Conservation (phyloP, 2,797 vertebrate genomes). For the Podarcis lilfordi region DNA sequence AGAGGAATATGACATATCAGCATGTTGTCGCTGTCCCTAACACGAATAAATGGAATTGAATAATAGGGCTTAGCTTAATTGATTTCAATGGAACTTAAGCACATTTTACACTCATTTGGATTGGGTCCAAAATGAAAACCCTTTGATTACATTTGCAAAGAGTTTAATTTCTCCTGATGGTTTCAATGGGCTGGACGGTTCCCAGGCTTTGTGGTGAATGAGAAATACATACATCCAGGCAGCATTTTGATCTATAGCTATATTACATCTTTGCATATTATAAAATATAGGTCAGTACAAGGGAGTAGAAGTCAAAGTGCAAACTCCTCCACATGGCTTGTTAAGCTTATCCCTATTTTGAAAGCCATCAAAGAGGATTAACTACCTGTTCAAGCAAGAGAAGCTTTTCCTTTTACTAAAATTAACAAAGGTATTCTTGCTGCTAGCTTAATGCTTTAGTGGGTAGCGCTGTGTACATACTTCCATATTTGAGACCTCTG, state of each 20-base stretch:
- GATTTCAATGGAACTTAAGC: not conserved
- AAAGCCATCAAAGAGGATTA: constrained; percentile 67
- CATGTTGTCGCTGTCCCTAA: not conserved
- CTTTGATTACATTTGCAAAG: not conserved
- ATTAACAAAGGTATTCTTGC: constrained; percentile 55
- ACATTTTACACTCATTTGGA: not conserved
- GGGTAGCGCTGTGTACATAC: constrained; percentile 12
- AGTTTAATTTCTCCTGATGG: not conserved
- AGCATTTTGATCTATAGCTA: constrained; percentile 16
- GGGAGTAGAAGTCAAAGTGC: constrained; percentile 64
- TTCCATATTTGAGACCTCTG: constrained; percentile 48
- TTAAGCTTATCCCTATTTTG: constrained; percentile 72
- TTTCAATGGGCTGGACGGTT: not conserved
- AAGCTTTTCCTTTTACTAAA: constrained; percentile 75
- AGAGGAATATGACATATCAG: not conserved
- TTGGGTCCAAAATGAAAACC: not conserved
- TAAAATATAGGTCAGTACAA: constrained; percentile 67
- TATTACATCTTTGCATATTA: constrained; percentile 45
- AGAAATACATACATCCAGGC: not conserved
- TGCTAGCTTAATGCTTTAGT: constrained; percentile 57
- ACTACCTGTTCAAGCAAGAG: constrained; percentile 67
- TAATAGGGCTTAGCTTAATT: not conserved
- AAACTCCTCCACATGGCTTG: constrained; percentile 66
- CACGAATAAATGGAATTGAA: not conserved
- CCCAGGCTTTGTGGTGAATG: not conserved